Evolutionary conservation across 2,797 vertebrate genomes (phyloP), one percentile per base, ranked within the genome.

Genomic region (Acomys russatus): DNA sequence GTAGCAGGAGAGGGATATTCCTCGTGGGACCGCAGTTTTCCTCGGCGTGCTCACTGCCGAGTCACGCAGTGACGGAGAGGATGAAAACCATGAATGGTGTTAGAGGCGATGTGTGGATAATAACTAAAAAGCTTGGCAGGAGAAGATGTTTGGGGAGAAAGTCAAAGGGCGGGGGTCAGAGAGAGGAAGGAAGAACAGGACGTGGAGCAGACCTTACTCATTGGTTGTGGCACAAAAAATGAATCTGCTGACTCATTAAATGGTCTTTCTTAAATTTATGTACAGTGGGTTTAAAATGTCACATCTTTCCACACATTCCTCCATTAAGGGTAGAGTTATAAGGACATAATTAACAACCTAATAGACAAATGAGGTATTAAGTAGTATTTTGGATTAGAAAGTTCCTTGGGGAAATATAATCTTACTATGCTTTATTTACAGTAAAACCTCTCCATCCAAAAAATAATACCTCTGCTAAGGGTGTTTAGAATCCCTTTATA

Each of bases 361-460:
- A 76, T n/a, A 20, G 90, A 94, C 89, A 96, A 96, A 92, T 90
- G 94, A 92, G 64, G 88, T n/a, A 38, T 95, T 93, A 88, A 77
- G 20, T 83, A 51, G 9, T 38, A 88, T 94, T 94, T 97, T 56
- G 59, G 80, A 91, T 92, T 95, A 54, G 77, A 94, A 95, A 92
- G 56, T 73, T 92, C 94, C 93, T 91, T 94, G 85, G 70, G 88
- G 80, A 95, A 96, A 94, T 82, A 90, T 94, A 97, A 94, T 94
- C 79, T 92, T 90, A 94, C 73, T 77, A 74, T 82, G 59, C 14
- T 95, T 97, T 90, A 88, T 96, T 95, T 96, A 96, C 80, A 95
- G 35, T 88, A 90, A 94, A 97, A 95, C 94, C 61, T 91, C 51
- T 88, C 76, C 84, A 95, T 66, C 59, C 91, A 92, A 97, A 97